Evolutionary conservation across 2,797 vertebrate species (phyloP), one percentile per base, ranked within the genome.

Genomic region (Poeciliopsis presidionis): DNA sequence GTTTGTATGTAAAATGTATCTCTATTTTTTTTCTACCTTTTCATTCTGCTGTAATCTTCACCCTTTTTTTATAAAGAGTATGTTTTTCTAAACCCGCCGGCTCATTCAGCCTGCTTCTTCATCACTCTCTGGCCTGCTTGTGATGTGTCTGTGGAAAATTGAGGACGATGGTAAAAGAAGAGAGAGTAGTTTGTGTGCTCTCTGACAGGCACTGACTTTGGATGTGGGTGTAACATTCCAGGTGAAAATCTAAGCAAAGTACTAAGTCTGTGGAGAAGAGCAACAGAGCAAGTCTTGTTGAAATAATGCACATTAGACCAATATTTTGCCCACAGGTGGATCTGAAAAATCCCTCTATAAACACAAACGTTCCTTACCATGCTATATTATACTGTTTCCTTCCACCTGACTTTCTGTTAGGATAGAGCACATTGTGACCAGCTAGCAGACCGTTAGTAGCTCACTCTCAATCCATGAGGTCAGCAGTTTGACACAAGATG

Each of bases 111-210:
- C 90, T 85, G 84, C 89, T 86, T 81, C 79, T 86, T 46, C 72
- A 67, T 80, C 80, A 51, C 86, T 87, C 83, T 83, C 4, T 85
- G 80, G 67, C 85, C 86, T 82, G 85, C 72, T 81, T 84, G 75
- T 88, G 77, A 84, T 81, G 79, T 82, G 77, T 89, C 77, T 83
- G 82, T 78, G 49, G 79, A 71, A 90, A 87, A 90, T 87, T 76
- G 83, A 87, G 81, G 83, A 84, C 79, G 84, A 79, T 75, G 73
- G 77, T 65, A 22, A 55, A 55, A 55, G 59, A 67, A 59, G n/a
- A 63, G 78, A 74, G 59, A 82, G 51, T 63, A 67, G 63, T 85
- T 39, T 76, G 43, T 33, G 22, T 81, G 65, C 79, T 63, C 65
- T 75, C 28, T 79, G 81, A 71, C 69, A 76, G 72, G 69, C 84